These are phyloP conservation scores for Thomomys bottae DNA, from an alignment of 2,113 vertebrate genomes.

Conservation along the genomic window DNA sequence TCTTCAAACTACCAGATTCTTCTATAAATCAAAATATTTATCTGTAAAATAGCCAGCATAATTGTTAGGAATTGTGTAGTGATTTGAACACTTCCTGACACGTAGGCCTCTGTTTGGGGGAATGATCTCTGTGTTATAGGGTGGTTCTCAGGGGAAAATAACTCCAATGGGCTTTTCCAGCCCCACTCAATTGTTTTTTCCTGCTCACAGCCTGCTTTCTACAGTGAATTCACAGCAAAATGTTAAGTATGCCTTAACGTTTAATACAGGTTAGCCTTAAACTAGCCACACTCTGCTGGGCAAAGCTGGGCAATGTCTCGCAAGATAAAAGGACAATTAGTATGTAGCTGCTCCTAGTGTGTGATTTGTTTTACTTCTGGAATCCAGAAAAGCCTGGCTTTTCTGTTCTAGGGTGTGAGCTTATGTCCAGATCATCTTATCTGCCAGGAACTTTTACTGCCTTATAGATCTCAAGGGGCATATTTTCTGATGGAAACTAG, in stretches of 20 bases:
- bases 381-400: not conserved
- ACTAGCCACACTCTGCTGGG: not conserved
- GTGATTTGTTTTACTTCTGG: not conserved
- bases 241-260: constrained; percentile 18
- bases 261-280: not conserved
- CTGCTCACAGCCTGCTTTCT: not conserved
- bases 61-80: not conserved
- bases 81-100: not conserved
- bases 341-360: not conserved
- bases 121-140: not conserved
- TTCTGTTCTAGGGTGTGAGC: not conserved
- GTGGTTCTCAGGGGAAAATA: not conserved
- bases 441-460: not conserved
- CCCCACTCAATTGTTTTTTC: not conserved
- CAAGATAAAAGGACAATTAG: not conserved
- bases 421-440: not conserved
- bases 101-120: not conserved
- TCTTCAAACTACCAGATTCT: not conserved
- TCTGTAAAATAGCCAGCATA: not conserved
- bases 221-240: not conserved
- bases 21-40: not conserved
- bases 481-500: not conserved
- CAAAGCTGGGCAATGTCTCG: not conserved
- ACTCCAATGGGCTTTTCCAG: not conserved
- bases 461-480: not conserved